phyloP scores from a whole-genome alignment of 2,888 invertebrate genomes.

The Chrysolina haemoptera region DNA sequence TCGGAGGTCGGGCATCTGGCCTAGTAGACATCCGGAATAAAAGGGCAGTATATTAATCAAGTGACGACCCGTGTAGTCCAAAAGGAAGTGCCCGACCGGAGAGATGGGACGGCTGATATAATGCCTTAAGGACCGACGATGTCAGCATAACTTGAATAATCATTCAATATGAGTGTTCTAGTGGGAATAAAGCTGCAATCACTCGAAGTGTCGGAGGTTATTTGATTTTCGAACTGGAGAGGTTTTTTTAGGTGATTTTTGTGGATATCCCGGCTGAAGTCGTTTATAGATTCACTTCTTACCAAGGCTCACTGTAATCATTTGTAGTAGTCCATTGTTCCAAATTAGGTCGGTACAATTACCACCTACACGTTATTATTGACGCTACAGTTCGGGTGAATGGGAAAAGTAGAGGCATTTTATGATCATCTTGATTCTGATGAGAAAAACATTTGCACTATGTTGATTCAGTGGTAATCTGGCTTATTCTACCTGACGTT shows the following conservation, averaged over 20 bases:
- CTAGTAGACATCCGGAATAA: slow-evolving; percentile 41
- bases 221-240: neutral
- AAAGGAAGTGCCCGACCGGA: slow-evolving; percentile 42
- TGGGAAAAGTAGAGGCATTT: too few species aligned
- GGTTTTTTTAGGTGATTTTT: neutral
- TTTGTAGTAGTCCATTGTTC: too few species aligned
- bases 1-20: slow-evolving; percentile 41
- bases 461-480: too few species aligned
- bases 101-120: slow-evolving; percentile 42
- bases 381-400: too few species aligned
- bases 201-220: slow-evolving; percentile 1
- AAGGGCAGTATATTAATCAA: slow-evolving; percentile 47
- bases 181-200: neutral
- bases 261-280: neutral
- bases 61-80: slow-evolving; percentile 43
- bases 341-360: too few species aligned
- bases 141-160: slow-evolving; percentile 43
- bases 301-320: neutral
- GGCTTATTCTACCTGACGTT: too few species aligned
- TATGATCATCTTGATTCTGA: too few species aligned
- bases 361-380: too few species aligned
- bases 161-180: slow-evolving; percentile 36
- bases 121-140: slow-evolving; percentile 37
- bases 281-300: neutral
- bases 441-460: too few species aligned